Base-by-base conservation (phyloP, 2,797 vertebrate species). In the Fratercula arctica region DNA sequence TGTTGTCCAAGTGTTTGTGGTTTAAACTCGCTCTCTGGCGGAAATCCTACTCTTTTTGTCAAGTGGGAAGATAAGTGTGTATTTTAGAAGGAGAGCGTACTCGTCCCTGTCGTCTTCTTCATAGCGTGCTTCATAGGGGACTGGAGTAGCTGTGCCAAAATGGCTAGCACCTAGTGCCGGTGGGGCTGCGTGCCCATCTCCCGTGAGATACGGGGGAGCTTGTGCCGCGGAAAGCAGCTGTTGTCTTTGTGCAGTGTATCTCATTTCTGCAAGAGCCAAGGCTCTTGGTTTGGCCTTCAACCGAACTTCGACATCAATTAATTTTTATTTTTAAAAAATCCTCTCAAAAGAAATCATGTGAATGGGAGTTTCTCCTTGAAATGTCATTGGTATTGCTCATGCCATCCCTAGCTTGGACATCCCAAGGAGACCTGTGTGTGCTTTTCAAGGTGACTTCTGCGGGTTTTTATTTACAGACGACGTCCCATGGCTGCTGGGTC, bases 291-390 rank as follows among this genome's bases (percentile, higher is more conserved):
- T 92, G 92, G 92, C 95, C 92, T 96, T 82, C 51, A 37, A 48
- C 28, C 3, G 14, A 86, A 95, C 86, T 93, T 88, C 16, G 63
- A 51, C 59, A 85, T 59, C 50, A 37, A 50, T 81, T 87, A 53
- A 68, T 85, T 90, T 75, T 79, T 87, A 10, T 77, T 39, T 61
- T 75, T 84, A 29, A 86, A 29, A n/a, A 18, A 11, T 31, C 20
- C 14, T 54, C 79, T 76, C 10, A 29, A 51, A 60, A 79, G 57
- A 91, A 64, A 63, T 37, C 57, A 48, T 51, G 31, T 5, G 2
- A 68, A 54, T 23, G 12, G 18, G 54, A 51, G 11, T 78, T 96
- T 97, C 94, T 95, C 96, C 94, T 97, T 97, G 95, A 94, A 87
- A 54, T 94, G 91, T 94, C 94, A 96, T 95, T 97, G 96, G 31